phyloP scores from a whole-genome alignment of 2,888 invertebrate genomes.

The Carcina quercana region DNA sequence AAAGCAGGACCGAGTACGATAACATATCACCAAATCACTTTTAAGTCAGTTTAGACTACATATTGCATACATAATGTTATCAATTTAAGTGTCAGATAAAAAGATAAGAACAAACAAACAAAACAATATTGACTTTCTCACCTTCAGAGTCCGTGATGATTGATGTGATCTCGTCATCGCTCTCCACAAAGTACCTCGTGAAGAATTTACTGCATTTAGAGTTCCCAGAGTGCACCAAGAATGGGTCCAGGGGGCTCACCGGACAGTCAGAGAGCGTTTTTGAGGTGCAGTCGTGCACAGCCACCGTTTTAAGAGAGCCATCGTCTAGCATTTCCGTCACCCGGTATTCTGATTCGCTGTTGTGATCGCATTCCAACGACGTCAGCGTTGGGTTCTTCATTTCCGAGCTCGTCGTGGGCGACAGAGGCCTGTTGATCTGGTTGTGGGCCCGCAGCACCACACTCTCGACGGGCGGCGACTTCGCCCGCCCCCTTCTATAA shows the following conservation, averaged over 20 bases:
- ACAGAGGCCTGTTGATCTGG: constrained; percentile 53
- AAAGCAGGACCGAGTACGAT: no score
- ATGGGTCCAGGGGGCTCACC: constrained; percentile 62
- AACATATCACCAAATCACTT: no score
- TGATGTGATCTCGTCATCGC: constrained; percentile 81
- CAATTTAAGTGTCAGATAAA: no score
- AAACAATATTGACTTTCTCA: constrained; percentile 24
- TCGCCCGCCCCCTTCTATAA: constrained; percentile 40
- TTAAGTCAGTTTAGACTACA: no score
- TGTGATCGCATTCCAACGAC: constrained; percentile 47
- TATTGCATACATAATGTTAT: no score
- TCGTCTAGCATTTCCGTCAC: constrained; percentile 69
- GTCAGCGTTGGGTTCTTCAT: constrained; percentile 38
- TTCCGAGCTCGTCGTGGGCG: constrained; percentile 41
- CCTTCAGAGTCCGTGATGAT: constrained; percentile 83
- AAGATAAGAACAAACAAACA: no score
- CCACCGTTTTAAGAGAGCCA: constrained; percentile 63
- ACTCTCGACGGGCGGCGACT: constrained; percentile 59
- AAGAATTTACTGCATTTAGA: constrained; percentile 79
- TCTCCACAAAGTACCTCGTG: constrained; percentile 79
- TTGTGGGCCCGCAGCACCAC: constrained; percentile 63
- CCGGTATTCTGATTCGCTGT: constrained; percentile 65
- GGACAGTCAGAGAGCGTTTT: constrained; percentile 65
- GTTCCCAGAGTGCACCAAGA: constrained; percentile 65
- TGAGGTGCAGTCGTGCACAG: constrained; percentile 67